Conservation (phyloP, 2,797 vertebrate species). For the Gila robusta region DNA sequence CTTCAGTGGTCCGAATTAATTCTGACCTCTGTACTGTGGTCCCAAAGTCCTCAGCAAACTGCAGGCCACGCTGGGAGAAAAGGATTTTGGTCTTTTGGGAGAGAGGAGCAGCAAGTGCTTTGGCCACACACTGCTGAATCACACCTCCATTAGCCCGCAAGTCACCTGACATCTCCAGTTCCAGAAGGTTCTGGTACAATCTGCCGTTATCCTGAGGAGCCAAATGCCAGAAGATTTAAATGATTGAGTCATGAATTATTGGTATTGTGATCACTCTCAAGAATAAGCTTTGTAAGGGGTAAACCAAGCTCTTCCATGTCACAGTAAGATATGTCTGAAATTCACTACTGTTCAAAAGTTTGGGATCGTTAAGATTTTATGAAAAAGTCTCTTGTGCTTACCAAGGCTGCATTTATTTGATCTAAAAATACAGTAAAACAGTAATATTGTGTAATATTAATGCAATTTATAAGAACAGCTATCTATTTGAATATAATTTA, state of each 20-base stretch:
- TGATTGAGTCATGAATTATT: not conserved
- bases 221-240: not conserved
- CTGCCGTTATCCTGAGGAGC: conserved; percentile 83
- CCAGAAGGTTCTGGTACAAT: conserved; percentile 85
- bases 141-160: conserved; percentile 75
- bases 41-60: conserved; percentile 87
- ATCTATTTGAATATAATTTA: not conserved
- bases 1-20: not conserved
- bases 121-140: conserved; percentile 83
- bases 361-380: not conserved
- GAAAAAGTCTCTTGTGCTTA: not conserved
- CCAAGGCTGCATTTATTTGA: not conserved
- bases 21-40: conserved; percentile 82
- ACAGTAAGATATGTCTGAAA: not conserved
- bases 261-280: not conserved
- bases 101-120: conserved; percentile 82
- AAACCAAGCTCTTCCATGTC: not conserved
- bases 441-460: not conserved
- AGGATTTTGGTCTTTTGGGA: conserved; percentile 80
- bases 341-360: not conserved
- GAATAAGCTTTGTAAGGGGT: not conserved
- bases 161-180: conserved; percentile 83
- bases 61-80: conserved; percentile 85
- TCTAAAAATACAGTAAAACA: not conserved
- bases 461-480: not conserved